These are phyloP conservation scores for Pachydiplax longipennis DNA, from an alignment of 2,888 invertebrate genomes.

Conservation along the genomic window DNA sequence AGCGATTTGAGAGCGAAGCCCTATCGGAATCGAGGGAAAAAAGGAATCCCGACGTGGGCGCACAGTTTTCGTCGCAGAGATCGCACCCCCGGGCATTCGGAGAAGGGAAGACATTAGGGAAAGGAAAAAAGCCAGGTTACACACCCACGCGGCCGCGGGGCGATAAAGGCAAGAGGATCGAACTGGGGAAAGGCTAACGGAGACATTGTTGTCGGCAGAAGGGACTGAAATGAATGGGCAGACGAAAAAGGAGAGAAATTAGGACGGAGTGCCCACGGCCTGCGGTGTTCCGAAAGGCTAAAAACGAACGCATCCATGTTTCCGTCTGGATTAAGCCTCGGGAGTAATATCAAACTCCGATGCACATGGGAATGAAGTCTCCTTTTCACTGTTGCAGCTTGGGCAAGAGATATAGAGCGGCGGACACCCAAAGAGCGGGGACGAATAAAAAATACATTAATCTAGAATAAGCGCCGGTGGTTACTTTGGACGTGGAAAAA, in stretches of 20 bases:
- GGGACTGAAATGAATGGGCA: neutral
- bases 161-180: neutral
- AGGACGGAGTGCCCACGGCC: too few relatives aligned
- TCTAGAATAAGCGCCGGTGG: too few relatives aligned
- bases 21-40: neutral
- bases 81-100: neutral
- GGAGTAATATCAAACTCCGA: too few relatives aligned
- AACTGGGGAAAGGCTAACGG: neutral
- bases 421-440: too few relatives aligned
- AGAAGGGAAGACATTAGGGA: constrained; percentile 21
- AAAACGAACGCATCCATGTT: too few relatives aligned
- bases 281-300: too few relatives aligned
- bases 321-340: too few relatives aligned
- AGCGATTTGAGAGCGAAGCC: neutral
- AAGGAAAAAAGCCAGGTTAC: constrained; percentile 56
- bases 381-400: too few relatives aligned
- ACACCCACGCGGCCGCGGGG: neutral
- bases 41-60: neutral
- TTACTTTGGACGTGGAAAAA: too few relatives aligned
- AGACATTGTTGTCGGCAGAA: neutral
- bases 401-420: too few relatives aligned
- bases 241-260: neutral
- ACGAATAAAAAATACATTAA: too few relatives aligned
- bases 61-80: neutral
- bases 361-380: too few relatives aligned